phyloP scores from a whole-genome alignment of 2,888 invertebrate species.

The Acleris cristana region DNA sequence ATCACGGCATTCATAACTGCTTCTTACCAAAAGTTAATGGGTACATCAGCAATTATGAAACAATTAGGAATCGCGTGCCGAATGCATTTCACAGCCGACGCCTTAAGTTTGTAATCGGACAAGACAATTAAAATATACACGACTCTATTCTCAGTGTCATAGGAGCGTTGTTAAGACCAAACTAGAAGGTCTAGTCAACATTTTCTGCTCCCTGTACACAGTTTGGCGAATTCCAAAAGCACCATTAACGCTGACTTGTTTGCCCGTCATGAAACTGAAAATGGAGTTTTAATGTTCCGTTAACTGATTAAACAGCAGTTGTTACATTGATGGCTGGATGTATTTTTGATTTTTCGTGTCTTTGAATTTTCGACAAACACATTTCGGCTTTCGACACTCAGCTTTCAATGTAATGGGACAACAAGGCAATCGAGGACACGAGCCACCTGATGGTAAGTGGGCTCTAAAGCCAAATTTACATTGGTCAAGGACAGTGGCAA shows the following conservation, averaged over 20 bases:
- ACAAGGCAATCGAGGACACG: no score
- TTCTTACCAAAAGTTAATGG: constrained; percentile 11
- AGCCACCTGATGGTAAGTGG: no score
- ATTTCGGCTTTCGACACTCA: background rate
- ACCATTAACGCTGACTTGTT: constrained; percentile 43
- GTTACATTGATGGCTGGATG: constrained; percentile 3
- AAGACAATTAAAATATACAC: no score
- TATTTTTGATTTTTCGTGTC: constrained; percentile 14
- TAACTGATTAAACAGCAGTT: constrained; percentile 15
- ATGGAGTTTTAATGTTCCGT: constrained; percentile 36
- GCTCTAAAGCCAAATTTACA: no score
- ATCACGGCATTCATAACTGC: background rate
- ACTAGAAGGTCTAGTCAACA: no score
- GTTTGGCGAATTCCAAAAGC: constrained; percentile 41
- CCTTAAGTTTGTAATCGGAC: no score
- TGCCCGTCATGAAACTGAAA: constrained; percentile 34
- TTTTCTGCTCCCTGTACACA: constrained; percentile 2
- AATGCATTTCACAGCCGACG: constrained; percentile 39
- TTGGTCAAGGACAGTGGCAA: no score
- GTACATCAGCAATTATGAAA: constrained; percentile 52
- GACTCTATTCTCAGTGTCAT: no score
- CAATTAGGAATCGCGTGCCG: constrained; percentile 56
- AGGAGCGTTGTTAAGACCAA: no score
- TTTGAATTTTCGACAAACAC: constrained; percentile 8
- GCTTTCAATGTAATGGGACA: no score